A percentile compares a stretch with the other conserved stretches of the same genome.
phyloP scores from a whole-genome alignment of 2,797 vertebrate species.

The Oreochromis grahami region DNA sequence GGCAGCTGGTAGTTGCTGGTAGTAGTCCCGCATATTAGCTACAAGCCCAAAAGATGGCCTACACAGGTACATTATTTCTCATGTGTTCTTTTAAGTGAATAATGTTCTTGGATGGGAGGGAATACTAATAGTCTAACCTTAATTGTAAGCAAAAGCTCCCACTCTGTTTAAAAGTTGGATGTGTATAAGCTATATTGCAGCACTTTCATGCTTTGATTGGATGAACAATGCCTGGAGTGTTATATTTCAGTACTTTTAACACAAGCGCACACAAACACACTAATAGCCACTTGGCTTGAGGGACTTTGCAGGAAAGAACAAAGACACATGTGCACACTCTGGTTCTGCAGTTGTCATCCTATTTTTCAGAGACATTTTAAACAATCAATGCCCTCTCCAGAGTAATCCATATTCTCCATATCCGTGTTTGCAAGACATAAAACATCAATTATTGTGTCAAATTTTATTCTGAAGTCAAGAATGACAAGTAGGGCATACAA shows the following conservation, averaged over 20 bases:
- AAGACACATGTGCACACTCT: constrained; percentile 1
- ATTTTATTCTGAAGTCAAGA: constrained; percentile 45
- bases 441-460: constrained; percentile 60
- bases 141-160: constrained; percentile 11
- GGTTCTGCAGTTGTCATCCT: constrained; percentile 29
- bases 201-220: constrained; percentile 36
- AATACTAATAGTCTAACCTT: not conserved
- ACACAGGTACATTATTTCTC: not conserved
- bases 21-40: not conserved
- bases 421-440: constrained; percentile 43
- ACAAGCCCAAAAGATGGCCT: not conserved
- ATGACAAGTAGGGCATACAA: constrained; percentile 33
- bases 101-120: not conserved
- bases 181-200: not conserved
- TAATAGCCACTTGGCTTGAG: not conserved
- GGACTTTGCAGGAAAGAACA: constrained; percentile 19
- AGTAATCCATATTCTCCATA: constrained; percentile 52
- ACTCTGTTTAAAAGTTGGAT: constrained; percentile 6
- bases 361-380: constrained; percentile 57
- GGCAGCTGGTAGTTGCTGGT: not conserved
- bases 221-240: constrained; percentile 18
- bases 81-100: not conserved
- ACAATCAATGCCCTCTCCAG: constrained; percentile 45
- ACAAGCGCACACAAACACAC: constrained; percentile 1
- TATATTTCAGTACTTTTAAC: constrained; percentile 18